These are phyloP conservation scores for Coelogynopora nodosa DNA, from an alignment of 2,888 invertebrate species.

Conservation along the genomic window DNA sequence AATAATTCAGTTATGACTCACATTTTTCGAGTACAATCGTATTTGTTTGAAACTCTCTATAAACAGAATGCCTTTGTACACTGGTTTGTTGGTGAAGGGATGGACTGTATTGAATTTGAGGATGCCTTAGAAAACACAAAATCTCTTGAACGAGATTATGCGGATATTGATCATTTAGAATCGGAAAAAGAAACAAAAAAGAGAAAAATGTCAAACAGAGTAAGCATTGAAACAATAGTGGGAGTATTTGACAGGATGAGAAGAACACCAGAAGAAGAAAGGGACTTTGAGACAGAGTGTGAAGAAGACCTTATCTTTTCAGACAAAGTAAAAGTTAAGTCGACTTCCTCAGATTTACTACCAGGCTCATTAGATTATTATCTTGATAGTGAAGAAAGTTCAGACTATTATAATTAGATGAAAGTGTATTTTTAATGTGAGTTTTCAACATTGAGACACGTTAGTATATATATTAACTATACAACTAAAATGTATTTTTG, in stretches of 20 bases:
- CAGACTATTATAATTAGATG: too few relatives aligned
- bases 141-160: conserved; percentile 2
- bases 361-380: too few relatives aligned
- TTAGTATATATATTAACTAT: too few relatives aligned
- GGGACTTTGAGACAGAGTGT: too few relatives aligned
- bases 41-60: not conserved
- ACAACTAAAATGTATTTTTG: too few relatives aligned
- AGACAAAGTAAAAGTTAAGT: too few relatives aligned
- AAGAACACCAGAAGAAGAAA: not conserved
- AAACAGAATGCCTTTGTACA: conserved; percentile 31
- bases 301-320: not conserved
- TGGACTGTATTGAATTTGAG: conserved; percentile 27
- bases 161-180: not conserved
- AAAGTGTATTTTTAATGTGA: too few relatives aligned
- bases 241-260: not conserved
- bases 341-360: too few relatives aligned
- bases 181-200: not conserved
- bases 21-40: not conserved
- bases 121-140: conserved; percentile 29
- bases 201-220: not conserved
- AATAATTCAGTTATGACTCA: not conserved
- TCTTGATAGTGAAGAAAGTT: too few relatives aligned
- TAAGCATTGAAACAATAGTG: not conserved
- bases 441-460: too few relatives aligned
- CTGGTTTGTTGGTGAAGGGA: conserved; percentile 31